A percentile compares a stretch with the other conserved stretches of the same genome.
Conservation (phyloP, 2,797 vertebrate genomes). For the Lagorchestes hirsutus region DNA sequence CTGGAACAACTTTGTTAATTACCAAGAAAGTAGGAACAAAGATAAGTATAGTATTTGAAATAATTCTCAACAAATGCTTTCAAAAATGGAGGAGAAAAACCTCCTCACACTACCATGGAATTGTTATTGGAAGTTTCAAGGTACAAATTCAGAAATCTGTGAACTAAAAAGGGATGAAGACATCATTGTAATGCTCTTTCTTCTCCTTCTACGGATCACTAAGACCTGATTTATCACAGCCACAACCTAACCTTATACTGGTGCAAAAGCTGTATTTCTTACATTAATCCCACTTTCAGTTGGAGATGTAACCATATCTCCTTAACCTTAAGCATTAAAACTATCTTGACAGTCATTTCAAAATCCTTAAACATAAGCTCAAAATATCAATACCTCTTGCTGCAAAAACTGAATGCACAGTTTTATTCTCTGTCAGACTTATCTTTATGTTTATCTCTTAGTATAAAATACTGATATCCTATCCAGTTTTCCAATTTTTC, state of each 20-base stretch:
- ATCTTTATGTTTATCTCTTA: neutral
- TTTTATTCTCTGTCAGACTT: neutral
- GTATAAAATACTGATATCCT: neutral
- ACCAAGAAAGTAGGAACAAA: neutral
- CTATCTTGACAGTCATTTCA: neutral
- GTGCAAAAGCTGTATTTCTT: neutral
- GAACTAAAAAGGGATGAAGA: slow-evolving; percentile 38
- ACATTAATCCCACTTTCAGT: slow-evolving; percentile 39
- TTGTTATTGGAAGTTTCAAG: slow-evolving; percentile 26
- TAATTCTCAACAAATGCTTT: neutral
- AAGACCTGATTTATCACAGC: slow-evolving; percentile 45
- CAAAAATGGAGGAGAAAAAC: neutral
- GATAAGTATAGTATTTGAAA: neutral
- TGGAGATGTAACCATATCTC: neutral
- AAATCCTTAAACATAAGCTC: neutral
- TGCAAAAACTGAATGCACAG: slow-evolving; percentile 4
- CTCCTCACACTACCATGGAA: neutral
- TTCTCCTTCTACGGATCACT: neutral
- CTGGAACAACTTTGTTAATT: neutral
- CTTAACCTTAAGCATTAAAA: slow-evolving; percentile 47
- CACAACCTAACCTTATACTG: neutral
- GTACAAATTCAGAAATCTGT: neutral
- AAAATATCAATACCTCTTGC: neutral
- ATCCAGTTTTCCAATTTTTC: neutral
- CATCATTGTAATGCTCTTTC: neutral